Conservation (phyloP, 2,797 vertebrate species). For the Xenopus petersii region DNA sequence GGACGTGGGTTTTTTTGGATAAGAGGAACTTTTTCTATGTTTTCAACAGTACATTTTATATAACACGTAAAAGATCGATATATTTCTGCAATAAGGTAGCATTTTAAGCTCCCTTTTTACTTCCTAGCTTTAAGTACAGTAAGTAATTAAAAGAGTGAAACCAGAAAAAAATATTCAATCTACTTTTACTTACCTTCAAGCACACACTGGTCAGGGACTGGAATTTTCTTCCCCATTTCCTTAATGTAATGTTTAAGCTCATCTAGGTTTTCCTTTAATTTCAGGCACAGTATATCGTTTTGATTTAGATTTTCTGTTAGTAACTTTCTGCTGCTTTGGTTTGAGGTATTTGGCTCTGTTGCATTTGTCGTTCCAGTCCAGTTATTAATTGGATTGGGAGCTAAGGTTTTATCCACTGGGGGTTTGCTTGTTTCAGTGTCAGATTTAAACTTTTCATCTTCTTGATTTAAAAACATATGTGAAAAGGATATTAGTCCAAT, state of each 20-base stretch:
- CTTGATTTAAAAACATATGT: conserved; percentile 59
- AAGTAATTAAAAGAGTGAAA: too few relatives aligned
- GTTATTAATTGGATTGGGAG: conserved; percentile 40
- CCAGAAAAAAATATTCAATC: too few relatives aligned
- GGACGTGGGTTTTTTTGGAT: too few relatives aligned
- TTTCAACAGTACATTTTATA: too few relatives aligned
- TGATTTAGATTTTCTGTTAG: conserved; percentile 51
- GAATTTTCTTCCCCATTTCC: conserved; percentile 79
- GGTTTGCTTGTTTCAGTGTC: conserved; percentile 49
- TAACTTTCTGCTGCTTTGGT: conserved; percentile 47
- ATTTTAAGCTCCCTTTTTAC: too few relatives aligned
- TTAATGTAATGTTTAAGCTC: conserved; percentile 75
- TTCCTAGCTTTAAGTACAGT: too few relatives aligned
- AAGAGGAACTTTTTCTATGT: too few relatives aligned
- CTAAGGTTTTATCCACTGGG: conserved; percentile 48
- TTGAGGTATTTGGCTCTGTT: conserved; percentile 38
- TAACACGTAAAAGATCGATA: too few relatives aligned
- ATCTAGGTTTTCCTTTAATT: conserved; percentile 83
- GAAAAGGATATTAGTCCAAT: conserved; percentile 63
- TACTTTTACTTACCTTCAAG: conserved; percentile 82
- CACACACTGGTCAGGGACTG: conserved; percentile 82
- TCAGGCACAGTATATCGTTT: conserved; percentile 78
- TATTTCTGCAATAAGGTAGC: too few relatives aligned
- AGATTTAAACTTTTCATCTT: conserved; percentile 48
- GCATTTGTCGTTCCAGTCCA: conserved; percentile 30